Conservation (phyloP, 2,888 invertebrate species). For the Metallyticus violacea region DNA sequence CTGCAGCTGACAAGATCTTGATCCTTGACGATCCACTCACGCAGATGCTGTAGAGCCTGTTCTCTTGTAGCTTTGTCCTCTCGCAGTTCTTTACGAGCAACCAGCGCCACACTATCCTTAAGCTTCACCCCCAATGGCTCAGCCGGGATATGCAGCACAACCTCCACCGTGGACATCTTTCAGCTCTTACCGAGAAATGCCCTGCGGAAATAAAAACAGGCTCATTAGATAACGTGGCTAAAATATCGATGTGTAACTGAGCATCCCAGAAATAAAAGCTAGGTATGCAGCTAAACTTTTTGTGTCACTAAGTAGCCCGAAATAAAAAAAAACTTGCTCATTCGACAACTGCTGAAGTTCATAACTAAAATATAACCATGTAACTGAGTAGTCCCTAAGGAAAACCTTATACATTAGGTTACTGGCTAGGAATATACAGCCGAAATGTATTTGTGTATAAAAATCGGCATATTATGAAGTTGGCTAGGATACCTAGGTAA, state of each 20-base stretch:
- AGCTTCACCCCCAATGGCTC: background rate
- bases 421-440: too few relatives aligned
- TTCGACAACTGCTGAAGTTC: too few relatives aligned
- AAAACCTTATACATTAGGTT: too few relatives aligned
- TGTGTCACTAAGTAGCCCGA: background rate
- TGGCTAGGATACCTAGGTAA: too few relatives aligned
- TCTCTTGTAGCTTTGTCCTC: constrained; percentile 63
- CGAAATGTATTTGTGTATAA: too few relatives aligned
- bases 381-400: too few relatives aligned
- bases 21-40: constrained; percentile 69
- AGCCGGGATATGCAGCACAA: background rate
- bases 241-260: too few relatives aligned
- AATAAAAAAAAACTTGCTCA: too few relatives aligned
- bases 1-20: constrained; percentile 65
- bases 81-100: constrained; percentile 65
- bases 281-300: background rate
- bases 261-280: background rate
- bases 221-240: too few relatives aligned
- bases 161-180: background rate
- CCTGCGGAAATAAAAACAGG: background rate
- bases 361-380: too few relatives aligned
- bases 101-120: constrained; percentile 31
- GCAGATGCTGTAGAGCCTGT: constrained; percentile 62
- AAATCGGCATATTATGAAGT: too few relatives aligned
- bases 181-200: background rate